Evolutionary conservation across 2,113 vertebrate species (phyloP), one percentile per base, ranked within the genome.

Genomic region (Onychostoma macrolepis): DNA sequence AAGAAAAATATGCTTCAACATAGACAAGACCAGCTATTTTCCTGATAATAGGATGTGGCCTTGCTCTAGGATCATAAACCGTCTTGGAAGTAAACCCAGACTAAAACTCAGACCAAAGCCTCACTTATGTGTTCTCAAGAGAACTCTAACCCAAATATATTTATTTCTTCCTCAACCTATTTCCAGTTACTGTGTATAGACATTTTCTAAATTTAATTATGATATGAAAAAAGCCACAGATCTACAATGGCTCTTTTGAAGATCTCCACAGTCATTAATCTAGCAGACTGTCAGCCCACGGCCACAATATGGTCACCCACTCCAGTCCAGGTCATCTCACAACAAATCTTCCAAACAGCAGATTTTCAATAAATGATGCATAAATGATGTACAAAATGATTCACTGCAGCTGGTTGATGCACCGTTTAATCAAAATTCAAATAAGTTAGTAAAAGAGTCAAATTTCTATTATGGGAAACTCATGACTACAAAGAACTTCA

Each of bases 401-500:
- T 82, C 41, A 82, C 38, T 26, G 45, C 82, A 36, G 69, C 24
- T 56, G 21, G 21, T 26, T 38, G 67, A 36, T 72, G 6, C 4
- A 50, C 11, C 8, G 48, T 41, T 84, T 58, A 7, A 50, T 48
- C 45, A 21, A 71, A 50, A 50, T 71, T 45, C 26, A 33, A 50
- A 83, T 33, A 17, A 36, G 61, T 33, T 69, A 36, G 48, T 24
- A 41, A 30, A 53, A 58, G 21, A 38, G 5, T 17, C 11, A 48
- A 24, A 48, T 67, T 69, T 24, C 67, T 19, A 33, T 83, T 33
- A 19, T 0, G 19, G 65, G 67, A 74, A 84, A 50, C 45, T 3
- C 86, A 77, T 30, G 75, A 85, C 81, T 86, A 38, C 53, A 88
- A 90, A 90, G 84, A 30, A 36, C 33, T 45, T 26, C 26, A 45